These are phyloP conservation scores for Melieria crassipennis DNA, from an alignment of 2,888 invertebrate genomes.

Conservation along the genomic window DNA sequence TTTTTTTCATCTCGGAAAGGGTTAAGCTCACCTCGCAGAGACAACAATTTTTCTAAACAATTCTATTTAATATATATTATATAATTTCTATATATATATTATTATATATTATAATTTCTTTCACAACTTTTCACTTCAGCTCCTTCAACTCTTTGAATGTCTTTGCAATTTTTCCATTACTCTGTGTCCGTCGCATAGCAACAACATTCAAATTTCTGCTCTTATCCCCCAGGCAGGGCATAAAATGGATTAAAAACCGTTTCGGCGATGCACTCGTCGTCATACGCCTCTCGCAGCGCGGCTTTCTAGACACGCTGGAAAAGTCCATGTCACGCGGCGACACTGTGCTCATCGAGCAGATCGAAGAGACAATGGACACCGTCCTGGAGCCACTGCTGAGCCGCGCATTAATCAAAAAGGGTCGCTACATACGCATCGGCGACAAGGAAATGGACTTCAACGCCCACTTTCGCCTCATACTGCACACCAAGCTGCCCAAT, in stretches of 20 bases:
- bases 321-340: conserved; percentile 78
- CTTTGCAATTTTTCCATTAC: too few species aligned
- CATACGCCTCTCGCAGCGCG: conserved; percentile 81
- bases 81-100: too few species aligned
- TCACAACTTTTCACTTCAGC: background rate
- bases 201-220: background rate
- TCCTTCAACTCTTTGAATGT: background rate
- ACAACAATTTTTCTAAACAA: too few species aligned
- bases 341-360: conserved; percentile 87
- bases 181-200: too few species aligned
- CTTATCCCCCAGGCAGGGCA: conserved; percentile 74
- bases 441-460: conserved; percentile 94
- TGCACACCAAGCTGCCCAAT: conserved; percentile 95
- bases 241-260: conserved; percentile 94
- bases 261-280: conserved; percentile 79
- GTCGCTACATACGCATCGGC: conserved; percentile 82
- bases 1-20: too few species aligned
- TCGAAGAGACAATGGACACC: conserved; percentile 91
- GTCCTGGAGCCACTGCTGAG: conserved; percentile 91
- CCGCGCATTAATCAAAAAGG: conserved; percentile 88
- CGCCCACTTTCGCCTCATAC: conserved; percentile 80
- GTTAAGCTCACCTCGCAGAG: too few species aligned
- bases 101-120: too few species aligned
- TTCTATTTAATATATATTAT: too few species aligned
- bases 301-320: conserved; percentile 86